Base-by-base conservation (phyloP, 2,113 vertebrate genomes). In the Pteronura brasiliensis region DNA sequence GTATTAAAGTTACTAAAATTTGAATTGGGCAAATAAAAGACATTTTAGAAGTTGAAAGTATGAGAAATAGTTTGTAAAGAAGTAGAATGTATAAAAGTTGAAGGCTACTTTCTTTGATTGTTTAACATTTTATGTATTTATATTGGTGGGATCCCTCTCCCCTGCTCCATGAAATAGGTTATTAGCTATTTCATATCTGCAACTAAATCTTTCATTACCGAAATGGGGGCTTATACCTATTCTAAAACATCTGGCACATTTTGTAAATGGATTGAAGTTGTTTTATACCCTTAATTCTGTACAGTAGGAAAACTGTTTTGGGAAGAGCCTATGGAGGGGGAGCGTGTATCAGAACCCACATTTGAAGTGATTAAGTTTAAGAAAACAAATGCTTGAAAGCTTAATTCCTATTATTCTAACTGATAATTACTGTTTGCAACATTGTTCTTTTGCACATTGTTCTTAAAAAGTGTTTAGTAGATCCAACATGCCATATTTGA, bases 361-460 rank as follows among this genome's bases (percentile, higher is more conserved):
- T 93, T 88, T 76, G 61, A 96, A 96, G 39, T 92, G 83, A 7
- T 80, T 96, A 89, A 72, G 5, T 95, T n/a, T n/a, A n/a, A 85
- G 82, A 84, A 93, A 95, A 80, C 92, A 69, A 94, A 88, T 84
- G 49, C 34, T 85, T 94, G 57, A 81, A 85, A 36, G 17, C 88
- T 96, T 42, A 95, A 94, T 88, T 81, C 27, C 55, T 94, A 2
- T 3, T 65, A 21, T 95, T 92, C 94, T 21, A 90, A 90, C 96
- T 61, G 42, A 67, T 96, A 76, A 71, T 96, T 92, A 84, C n/a
- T 90, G 57, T 39, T 90, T 81, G 7, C 27, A 39, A 17, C 57
- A 42, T 92, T 85, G 21, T 92, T 84, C 34, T 96, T 96, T 94
- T 94, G 59, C 36, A 79, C 57, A 65, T 92, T 97, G 63, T 96